Base-by-base conservation (phyloP, 2,113 vertebrate species). In the Emydura subglobosa region DNA sequence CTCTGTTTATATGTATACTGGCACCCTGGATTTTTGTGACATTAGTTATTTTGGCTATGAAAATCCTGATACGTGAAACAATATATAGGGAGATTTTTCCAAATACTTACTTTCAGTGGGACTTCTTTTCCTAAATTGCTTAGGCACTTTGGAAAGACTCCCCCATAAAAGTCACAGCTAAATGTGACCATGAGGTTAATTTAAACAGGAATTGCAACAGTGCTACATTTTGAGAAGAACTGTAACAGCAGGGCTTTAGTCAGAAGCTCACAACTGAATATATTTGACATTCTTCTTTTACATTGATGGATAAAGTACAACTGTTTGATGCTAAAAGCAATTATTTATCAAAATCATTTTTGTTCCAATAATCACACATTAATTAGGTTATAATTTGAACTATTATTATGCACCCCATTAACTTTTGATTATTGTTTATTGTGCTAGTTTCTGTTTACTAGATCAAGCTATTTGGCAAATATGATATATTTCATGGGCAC, bases 401-500 rank as follows among this genome's bases (percentile, higher is more conserved):
- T 53, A 22, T 87, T 31, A 83, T 92, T 79, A 83, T 72, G 50
- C 39, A 76, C 61, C 39, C 47, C 61, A 44, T 87, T 53, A 79
- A 78, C 83, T 49, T 82, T 74, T 91, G 65, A 51, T 91, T 87
- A 59, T 82, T 44, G 19, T 44, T 49, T 92, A 27, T 34, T 81
- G 16, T 24, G 39, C 29, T 79, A 83, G 72, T 34, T 92, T 8
- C 68, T 83, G n/a, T 39, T 78, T 92, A 65, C 42, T 78, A 86
- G 79, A 82, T 74, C 50, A 76, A 78, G 19, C 49, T 81, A 47
- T 79, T 87, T 87, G 80, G 54, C 54, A 87, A 65, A 83, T 96
- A 87, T 88, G 88, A 0, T 94, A 84, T 17, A 55, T 96, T 96
- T 95, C 88, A 86, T 86, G 87, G 91, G 88, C 55, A 88, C 90